Conservation (phyloP, 2,113 vertebrate species). For the Hymenochirus boettgeri region DNA sequence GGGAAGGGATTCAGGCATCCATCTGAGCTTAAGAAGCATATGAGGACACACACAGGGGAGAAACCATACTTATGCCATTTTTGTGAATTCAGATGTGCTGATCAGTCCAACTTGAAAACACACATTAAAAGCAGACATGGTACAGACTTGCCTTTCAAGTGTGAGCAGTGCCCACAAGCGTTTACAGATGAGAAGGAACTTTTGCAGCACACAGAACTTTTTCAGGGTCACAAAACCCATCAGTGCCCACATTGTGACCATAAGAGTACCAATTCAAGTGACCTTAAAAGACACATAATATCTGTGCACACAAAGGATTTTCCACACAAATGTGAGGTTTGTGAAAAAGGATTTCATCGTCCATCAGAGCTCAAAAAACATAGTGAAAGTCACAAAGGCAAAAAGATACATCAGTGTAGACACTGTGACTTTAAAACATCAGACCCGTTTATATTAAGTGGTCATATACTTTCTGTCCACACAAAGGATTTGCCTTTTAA, state of each 20-base stretch:
- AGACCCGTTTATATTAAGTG: conserved; percentile 93
- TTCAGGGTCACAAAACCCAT: conserved; percentile 96
- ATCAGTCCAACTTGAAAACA: conserved; percentile 98
- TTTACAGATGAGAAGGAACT: conserved; percentile 90
- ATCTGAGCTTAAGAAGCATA: conserved; percentile 97
- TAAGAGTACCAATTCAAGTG: conserved; percentile 98
- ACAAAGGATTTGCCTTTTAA: conserved; percentile 98
- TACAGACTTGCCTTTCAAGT: conserved; percentile 88
- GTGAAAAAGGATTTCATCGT: conserved; percentile 96
- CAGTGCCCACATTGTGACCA: conserved; percentile 98
- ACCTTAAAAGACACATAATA: conserved; percentile 96
- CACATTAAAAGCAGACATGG: conserved; percentile 97
- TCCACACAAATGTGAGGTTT: conserved; percentile 96
- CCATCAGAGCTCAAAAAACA: conserved; percentile 98
- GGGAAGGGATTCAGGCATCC: conserved; percentile 97
- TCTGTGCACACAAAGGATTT: conserved; percentile 99
- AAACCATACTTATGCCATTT: conserved; percentile 96
- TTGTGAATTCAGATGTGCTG: conserved; percentile 92
- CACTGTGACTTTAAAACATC: conserved; percentile 97
- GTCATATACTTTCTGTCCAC: conserved; percentile 95
- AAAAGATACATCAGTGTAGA: conserved; percentile 94
- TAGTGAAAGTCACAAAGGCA: conserved; percentile 91
- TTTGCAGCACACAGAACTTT: conserved; percentile 84
- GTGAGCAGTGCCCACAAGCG: conserved; percentile 92
- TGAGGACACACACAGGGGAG: conserved; percentile 97